Conservation (phyloP, 2,888 invertebrate genomes). For the Eupithecia centaureata region DNA sequence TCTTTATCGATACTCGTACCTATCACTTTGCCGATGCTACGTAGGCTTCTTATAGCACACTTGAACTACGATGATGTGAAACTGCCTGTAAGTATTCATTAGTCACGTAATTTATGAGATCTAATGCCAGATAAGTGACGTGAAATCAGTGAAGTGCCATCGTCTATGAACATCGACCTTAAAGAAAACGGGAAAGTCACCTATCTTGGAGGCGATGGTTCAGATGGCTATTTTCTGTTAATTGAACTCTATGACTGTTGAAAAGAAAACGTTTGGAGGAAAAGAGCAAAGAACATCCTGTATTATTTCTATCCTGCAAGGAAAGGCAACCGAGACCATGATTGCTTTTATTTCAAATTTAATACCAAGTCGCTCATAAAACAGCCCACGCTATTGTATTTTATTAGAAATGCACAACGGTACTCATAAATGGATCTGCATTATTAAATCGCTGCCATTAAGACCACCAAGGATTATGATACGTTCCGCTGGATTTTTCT, state of each 20-base stretch:
- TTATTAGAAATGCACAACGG: not conserved
- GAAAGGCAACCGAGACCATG: not conserved
- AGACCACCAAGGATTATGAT: not conserved
- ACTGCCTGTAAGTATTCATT: constrained; percentile 3
- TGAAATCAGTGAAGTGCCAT: constrained; percentile 27
- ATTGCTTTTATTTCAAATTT: not conserved
- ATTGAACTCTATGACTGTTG: not conserved
- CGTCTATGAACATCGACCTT: not conserved
- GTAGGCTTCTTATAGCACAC: not conserved
- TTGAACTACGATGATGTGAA: not conserved
- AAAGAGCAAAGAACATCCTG: not conserved
- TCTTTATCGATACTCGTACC: not conserved
- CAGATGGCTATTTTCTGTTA: not conserved
- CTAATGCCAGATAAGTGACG: constrained; percentile 23
- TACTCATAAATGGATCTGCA: not conserved
- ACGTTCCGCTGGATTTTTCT: not conserved
- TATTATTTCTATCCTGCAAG: not conserved
- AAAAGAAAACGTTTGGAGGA: not conserved
- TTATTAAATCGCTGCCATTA: not conserved
- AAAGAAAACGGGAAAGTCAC: not conserved
- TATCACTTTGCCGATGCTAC: not conserved
- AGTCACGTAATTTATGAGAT: constrained; percentile 40
- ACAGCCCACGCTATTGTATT: constrained; percentile 9
- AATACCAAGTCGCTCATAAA: not conserved
- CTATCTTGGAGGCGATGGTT: not conserved